Evolutionary conservation across 2,113 vertebrate species (phyloP).

Genomic region (Cygnus atratus): DNA sequence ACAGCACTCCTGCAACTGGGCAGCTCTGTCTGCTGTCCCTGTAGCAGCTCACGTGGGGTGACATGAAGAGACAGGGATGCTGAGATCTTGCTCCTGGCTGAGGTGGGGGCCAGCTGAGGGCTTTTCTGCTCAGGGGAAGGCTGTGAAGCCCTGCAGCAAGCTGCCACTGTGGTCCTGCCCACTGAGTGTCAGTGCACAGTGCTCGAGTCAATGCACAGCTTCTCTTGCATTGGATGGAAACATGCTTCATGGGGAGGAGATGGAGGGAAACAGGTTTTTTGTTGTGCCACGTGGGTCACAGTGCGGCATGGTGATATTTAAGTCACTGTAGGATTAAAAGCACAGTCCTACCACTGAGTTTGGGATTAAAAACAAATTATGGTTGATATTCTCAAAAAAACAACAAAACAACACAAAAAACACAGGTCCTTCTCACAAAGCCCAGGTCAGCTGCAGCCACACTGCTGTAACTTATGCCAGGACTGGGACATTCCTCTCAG

Average conservation of each 20-base stretch:
- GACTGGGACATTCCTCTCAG: background rate
- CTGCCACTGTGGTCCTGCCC: fast-evolving
- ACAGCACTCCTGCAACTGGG: background rate
- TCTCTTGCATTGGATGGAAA: background rate
- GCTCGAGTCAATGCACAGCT: background rate
- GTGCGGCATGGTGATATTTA: background rate
- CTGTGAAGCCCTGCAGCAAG: background rate
- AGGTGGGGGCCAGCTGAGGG: background rate
- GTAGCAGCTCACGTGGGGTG: background rate
- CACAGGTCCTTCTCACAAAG: background rate
- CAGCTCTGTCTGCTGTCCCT: background rate
- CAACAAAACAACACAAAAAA: background rate
- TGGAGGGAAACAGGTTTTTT: background rate
- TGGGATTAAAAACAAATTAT: background rate
- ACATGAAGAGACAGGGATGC: background rate
- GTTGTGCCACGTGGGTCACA: background rate
- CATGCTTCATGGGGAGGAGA: background rate
- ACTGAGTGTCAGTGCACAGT: background rate
- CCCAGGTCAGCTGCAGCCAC: background rate
- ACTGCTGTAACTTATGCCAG: background rate
- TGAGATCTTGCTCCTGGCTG: background rate
- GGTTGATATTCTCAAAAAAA: background rate
- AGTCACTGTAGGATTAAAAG: background rate
- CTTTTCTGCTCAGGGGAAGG: background rate
- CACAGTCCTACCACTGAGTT: background rate